Conservation (phyloP, 2,888 invertebrate genomes). For the Prosopocoilus inquinatus region DNA sequence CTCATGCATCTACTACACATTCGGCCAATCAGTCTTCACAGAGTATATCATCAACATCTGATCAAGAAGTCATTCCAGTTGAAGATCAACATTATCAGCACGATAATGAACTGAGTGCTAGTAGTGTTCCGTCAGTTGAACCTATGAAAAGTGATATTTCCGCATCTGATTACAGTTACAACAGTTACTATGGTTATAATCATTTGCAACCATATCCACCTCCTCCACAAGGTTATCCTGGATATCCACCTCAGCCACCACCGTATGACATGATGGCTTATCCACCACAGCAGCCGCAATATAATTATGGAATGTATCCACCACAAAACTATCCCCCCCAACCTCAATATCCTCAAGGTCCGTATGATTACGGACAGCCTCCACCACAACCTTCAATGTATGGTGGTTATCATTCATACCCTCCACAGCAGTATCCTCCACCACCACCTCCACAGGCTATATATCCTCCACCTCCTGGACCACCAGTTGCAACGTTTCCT, state of each 20-base stretch:
- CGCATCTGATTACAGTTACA: slow-evolving; percentile 41
- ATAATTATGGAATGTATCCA: slow-evolving; percentile 36
- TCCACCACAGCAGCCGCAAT: slow-evolving; percentile 36
- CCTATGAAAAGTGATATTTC: slow-evolving; percentile 29
- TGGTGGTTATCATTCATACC: slow-evolving; percentile 36
- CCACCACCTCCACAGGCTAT: slow-evolving; percentile 37
- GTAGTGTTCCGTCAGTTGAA: slow-evolving; percentile 16
- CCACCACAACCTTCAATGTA: slow-evolving; percentile 33
- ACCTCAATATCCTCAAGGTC: slow-evolving; percentile 33
- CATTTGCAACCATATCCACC: slow-evolving; percentile 41
- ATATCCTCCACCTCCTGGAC: slow-evolving; percentile 35
- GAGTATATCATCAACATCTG: slow-evolving; percentile 22
- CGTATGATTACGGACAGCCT: slow-evolving; percentile 30
- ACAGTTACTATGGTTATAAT: slow-evolving; percentile 36
- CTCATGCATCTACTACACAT: slow-evolving; percentile 18
- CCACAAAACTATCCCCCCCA: slow-evolving; percentile 41
- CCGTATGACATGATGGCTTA: slow-evolving; percentile 44
- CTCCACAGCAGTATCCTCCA: slow-evolving; percentile 40
- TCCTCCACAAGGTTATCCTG: slow-evolving; percentile 30
- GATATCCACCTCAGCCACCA: slow-evolving; percentile 37
- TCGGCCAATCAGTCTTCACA: slow-evolving; percentile 19
- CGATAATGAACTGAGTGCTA: slow-evolving; percentile 11
- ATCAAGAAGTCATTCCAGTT: slow-evolving; percentile 20
- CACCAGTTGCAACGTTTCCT: slow-evolving; percentile 34
- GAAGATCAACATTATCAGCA: slow-evolving; percentile 18